These are phyloP conservation scores for Crax fasciolata DNA, from an alignment of 2,797 vertebrate species.

Conservation along the genomic window DNA sequence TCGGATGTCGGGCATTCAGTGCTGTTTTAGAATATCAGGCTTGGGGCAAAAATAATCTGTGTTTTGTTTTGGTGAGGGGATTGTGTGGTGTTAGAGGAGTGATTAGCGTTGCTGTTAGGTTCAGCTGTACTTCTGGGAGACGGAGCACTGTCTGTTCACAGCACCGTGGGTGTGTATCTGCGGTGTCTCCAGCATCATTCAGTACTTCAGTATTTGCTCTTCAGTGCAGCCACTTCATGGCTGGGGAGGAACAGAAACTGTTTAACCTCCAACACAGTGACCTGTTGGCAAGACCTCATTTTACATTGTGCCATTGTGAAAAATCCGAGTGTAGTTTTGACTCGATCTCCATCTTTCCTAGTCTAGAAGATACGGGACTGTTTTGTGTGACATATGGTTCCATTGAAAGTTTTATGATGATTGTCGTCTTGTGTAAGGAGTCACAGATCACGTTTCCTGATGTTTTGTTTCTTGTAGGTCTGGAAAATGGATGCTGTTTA, in stretches of 20 bases:
- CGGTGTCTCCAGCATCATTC: not conserved
- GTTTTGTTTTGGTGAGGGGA: not conserved
- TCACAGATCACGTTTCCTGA: not conserved
- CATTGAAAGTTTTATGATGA: not conserved
- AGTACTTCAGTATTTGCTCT: not conserved
- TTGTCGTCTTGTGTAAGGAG: not conserved
- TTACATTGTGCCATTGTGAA: not conserved
- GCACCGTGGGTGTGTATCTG: fast-evolving
- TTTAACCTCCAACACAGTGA: not conserved
- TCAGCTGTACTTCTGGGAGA: not conserved
- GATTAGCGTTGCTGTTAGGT: not conserved
- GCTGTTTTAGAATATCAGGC: not conserved
- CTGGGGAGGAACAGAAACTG: not conserved
- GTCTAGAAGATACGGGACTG: not conserved
- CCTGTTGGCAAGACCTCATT: not conserved
- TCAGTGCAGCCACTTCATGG: not conserved
- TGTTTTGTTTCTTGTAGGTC: not conserved
- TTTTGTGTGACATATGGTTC: not conserved
- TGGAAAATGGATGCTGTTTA: not conserved
- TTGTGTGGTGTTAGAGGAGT: not conserved
- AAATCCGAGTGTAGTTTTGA: not conserved
- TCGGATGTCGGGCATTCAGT: not conserved
- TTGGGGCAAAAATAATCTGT: fast-evolving
- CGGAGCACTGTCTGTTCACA: not conserved
- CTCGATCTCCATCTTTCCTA: not conserved